Conservation (phyloP, 37 sponge, comb jelly and placozoan species). For the Diacarnus erythraeanus region DNA sequence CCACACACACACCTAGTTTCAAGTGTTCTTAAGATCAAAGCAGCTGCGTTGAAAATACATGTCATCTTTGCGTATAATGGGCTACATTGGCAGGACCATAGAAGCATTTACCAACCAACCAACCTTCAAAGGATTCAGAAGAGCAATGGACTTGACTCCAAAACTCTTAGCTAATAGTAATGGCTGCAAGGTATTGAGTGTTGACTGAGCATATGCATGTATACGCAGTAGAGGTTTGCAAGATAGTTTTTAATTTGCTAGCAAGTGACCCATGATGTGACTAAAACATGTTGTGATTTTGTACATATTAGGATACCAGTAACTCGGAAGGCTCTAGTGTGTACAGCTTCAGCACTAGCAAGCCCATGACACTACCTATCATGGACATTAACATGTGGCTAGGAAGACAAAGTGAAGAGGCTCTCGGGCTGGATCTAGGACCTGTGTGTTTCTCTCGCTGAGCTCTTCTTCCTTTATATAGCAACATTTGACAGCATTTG, state of each 20-base stretch:
- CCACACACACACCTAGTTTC: too few relatives aligned
- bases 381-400: conserved; percentile 45
- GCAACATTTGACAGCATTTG: background rate
- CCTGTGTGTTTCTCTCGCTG: conserved; percentile 67
- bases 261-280: background rate
- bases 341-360: conserved; percentile 47
- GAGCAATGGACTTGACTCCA: background rate
- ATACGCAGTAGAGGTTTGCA: background rate
- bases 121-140: conserved; percentile 23
- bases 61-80: too few relatives aligned
- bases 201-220: too few relatives aligned
- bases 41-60: too few relatives aligned
- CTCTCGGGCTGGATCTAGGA: conserved; percentile 55
- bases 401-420: conserved; percentile 14
- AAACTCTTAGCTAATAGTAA: conserved; percentile 13
- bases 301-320: conserved; percentile 13
- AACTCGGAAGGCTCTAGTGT: conserved; percentile 1
- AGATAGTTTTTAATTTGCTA: background rate
- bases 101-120: background rate
- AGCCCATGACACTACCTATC: conserved; percentile 55
- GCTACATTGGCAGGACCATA: conserved; percentile 36
- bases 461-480: background rate
- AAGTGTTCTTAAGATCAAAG: too few relatives aligned
- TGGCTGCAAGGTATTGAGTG: conserved; percentile 22
- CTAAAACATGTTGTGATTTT: background rate